A percentile compares a stretch with the other conserved stretches of the same genome.
Conservation (phyloP, 2,888 invertebrate species). For the Agonopterix heracliana region DNA sequence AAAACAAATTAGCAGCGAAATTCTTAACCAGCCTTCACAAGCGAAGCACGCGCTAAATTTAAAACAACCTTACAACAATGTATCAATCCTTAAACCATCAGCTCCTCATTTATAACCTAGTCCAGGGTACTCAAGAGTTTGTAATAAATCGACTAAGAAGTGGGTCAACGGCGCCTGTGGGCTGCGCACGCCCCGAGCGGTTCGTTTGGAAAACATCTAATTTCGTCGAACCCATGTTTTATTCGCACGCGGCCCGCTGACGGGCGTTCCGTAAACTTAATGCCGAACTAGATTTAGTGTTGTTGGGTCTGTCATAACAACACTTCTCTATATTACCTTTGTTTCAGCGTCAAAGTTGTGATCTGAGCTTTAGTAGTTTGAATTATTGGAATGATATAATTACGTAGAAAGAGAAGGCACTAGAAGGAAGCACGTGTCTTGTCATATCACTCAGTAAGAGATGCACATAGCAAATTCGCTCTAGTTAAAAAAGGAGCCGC, state of each 20-base stretch:
- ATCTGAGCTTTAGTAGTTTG: too few relatives aligned
- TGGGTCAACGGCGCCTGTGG: constrained; percentile 28
- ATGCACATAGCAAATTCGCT: too few relatives aligned
- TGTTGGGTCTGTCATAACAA: constrained; percentile 25
- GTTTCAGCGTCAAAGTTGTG: too few relatives aligned
- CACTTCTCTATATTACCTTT: constrained; percentile 1
- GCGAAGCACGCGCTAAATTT: not conserved
- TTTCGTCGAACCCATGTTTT: constrained; percentile 40
- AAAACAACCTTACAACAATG: not conserved
- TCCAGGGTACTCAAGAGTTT: constrained; percentile 13
- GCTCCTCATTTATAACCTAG: not conserved
- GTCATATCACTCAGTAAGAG: too few relatives aligned
- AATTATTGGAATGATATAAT: too few relatives aligned
- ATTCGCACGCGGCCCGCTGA: constrained; percentile 21
- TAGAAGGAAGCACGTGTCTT: too few relatives aligned
- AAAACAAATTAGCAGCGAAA: too few relatives aligned
- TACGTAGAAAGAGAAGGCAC: too few relatives aligned
- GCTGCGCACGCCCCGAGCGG: constrained; percentile 12
- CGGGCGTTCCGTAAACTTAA: constrained; percentile 8
- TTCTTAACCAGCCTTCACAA: not conserved
- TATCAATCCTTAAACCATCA: not conserved
- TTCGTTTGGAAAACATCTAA: constrained; percentile 53
- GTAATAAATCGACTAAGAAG: constrained; percentile 30
- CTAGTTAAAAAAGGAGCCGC: too few relatives aligned
- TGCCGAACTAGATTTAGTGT: constrained; percentile 19